Base-by-base conservation (phyloP, 2,113 vertebrate genomes). In the Hymenochirus boettgeri region DNA sequence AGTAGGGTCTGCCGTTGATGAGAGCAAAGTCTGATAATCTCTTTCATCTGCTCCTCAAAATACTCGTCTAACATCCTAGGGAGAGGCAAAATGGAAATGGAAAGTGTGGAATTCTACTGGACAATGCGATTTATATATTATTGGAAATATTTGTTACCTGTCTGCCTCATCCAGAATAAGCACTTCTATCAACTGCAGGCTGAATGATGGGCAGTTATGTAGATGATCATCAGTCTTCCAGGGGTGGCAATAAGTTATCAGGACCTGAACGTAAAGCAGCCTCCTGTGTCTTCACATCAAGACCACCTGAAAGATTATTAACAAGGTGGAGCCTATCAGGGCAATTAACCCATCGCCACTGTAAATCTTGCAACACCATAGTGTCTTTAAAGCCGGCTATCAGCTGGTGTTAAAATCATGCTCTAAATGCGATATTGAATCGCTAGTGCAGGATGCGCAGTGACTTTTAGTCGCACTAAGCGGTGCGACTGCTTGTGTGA, bases 11-110 rank as follows among this genome's bases (percentile, higher is more conserved):
- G 96, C 67, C 90, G 87, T 75, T 95, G 95, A 70, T 86, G 91
- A 18, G 94, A 89, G 56, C 96, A 99, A 76, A 96, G 46, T 29
- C 85, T 83, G 76, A 99, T 98, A 73, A 99, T 90, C 82, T 99
- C 96, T 74, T 98, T 98, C 96, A 99, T 99, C 86, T 99, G 96
- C 55, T 98, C 96, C 75, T 98, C 95, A 64, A 99, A 99, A 79
- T 98, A 99, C 65, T 99, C 96, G 7, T 98, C 96, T 79, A 99
- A 69, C 96, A 99, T 99, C 79, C 96, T 98, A 29, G 13, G 15
- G 31, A 1, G 3, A 57, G 11, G 18, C 2, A 11, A 21, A 12
- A 3, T 2, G 21, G 22, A 58, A 8, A 35, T 2, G n/a, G n/a
- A n/a, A n/a, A n/a, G n/a, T n/a, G n/a, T n/a, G n/a, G n/a, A n/a